Conservation (phyloP, 2,113 vertebrate species). For the Irena cyanogastra region DNA sequence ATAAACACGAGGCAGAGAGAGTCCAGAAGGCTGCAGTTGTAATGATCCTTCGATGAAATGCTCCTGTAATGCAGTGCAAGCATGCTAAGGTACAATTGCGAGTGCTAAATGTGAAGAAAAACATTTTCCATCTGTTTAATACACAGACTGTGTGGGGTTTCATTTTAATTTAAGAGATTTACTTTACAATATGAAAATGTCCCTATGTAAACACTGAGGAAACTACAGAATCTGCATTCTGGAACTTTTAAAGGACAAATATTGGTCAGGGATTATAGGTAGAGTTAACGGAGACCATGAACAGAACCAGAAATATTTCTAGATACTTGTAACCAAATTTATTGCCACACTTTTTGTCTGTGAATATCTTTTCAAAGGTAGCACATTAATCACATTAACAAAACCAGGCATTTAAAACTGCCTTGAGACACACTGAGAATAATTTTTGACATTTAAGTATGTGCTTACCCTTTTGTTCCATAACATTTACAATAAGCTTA, state of each 20-base stretch:
- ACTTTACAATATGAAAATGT: neutral
- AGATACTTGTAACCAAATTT: neutral
- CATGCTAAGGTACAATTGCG: neutral
- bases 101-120: neutral
- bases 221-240: neutral
- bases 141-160: neutral
- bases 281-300: neutral
- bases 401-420: constrained; percentile 14
- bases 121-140: neutral
- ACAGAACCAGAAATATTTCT: neutral
- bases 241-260: neutral
- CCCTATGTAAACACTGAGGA: neutral
- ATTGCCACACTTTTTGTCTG: neutral
- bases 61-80: neutral
- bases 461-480: constrained; percentile 15
- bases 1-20: neutral
- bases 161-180: neutral
- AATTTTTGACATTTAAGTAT: constrained; percentile 23
- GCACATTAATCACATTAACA: neutral
- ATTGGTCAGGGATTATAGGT: neutral
- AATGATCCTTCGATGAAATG: neutral
- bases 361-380: neutral
- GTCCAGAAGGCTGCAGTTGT: neutral
- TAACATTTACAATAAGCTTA: constrained; percentile 19
- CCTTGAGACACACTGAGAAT: neutral